Evolutionary conservation across 2,797 vertebrate species (phyloP).

Genomic region (Rhabdomys pumilio): DNA sequence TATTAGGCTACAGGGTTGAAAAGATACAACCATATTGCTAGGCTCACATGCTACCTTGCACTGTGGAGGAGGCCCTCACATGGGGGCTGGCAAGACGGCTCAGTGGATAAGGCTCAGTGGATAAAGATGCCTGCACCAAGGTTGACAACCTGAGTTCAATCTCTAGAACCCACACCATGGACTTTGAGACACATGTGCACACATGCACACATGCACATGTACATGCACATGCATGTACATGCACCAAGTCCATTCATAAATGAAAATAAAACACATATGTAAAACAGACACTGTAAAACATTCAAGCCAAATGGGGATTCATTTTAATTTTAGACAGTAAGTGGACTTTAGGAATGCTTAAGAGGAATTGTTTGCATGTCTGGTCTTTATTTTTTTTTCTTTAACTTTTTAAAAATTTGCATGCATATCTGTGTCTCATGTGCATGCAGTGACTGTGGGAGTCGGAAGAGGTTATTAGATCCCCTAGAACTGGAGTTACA

Average conservation of each 20-base stretch:
- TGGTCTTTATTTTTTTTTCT: not conserved
- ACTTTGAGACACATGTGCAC: not conserved
- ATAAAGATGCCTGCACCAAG: not conserved
- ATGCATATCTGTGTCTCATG: not conserved
- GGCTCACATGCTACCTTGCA: not conserved
- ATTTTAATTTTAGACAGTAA: constrained; percentile 41
- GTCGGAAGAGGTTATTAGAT: not conserved
- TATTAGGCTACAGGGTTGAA: not conserved
- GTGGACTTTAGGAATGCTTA: not conserved
- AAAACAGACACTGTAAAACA: not conserved
- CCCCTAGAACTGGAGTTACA: not conserved
- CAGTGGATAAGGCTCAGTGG: not conserved
- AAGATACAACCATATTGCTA: not conserved
- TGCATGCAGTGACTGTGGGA: not conserved
- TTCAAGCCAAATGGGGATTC: not conserved
- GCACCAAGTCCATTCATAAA: not conserved
- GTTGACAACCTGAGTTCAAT: not conserved
- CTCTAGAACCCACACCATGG: not conserved
- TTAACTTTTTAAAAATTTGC: not conserved
- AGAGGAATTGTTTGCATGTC: not conserved
- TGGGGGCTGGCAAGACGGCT: not conserved
- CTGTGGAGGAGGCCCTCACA: not conserved
- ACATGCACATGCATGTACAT: too few species aligned
- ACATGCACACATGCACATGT: not conserved
- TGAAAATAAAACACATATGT: not conserved